A percentile compares a stretch with the other conserved stretches of the same genome.
Conservation (phyloP, 2,113 vertebrate genomes). For the Odontesthes bonariensis region DNA sequence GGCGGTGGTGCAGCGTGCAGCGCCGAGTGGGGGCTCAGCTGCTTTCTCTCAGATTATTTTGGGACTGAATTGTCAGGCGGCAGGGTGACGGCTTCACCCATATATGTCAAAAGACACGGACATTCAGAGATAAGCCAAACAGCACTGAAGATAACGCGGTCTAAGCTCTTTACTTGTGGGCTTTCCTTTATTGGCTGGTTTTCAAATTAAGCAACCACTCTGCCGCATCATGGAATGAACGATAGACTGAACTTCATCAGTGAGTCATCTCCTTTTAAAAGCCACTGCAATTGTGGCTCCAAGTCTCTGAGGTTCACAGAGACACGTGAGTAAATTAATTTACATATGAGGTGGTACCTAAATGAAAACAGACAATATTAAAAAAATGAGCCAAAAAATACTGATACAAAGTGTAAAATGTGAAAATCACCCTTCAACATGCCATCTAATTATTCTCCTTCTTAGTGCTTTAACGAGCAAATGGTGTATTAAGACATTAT, state of each 20-base stretch:
- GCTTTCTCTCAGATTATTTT: slow-evolving; percentile 89
- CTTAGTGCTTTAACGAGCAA: too few relatives aligned
- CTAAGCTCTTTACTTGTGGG: slow-evolving; percentile 56
- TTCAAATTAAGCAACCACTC: slow-evolving; percentile 12
- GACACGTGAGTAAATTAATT: background rate
- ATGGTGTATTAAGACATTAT: too few relatives aligned
- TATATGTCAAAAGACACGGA: slow-evolving; percentile 83
- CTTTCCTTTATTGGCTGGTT: slow-evolving; percentile 12
- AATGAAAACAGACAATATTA: background rate
- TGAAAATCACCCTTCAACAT: background rate
- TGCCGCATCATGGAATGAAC: background rate
- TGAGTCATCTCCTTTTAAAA: slow-evolving; percentile 4
- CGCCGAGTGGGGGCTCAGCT: slow-evolving; percentile 87
- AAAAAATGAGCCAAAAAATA: background rate
- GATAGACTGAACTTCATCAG: background rate
- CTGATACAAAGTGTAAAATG: fast-evolving
- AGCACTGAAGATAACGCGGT: slow-evolving; percentile 45
- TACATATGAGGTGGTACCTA: background rate
- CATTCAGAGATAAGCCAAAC: slow-evolving; percentile 58
- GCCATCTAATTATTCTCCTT: too few relatives aligned
- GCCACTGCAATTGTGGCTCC: background rate
- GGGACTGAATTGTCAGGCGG: slow-evolving; percentile 86
- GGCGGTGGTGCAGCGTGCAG: slow-evolving; percentile 48
- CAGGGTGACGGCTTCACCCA: slow-evolving; percentile 88
- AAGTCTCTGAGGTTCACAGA: background rate